Evolutionary conservation across 2,888 invertebrate genomes (phyloP).

Genomic region (Acrobasis consociella): DNA sequence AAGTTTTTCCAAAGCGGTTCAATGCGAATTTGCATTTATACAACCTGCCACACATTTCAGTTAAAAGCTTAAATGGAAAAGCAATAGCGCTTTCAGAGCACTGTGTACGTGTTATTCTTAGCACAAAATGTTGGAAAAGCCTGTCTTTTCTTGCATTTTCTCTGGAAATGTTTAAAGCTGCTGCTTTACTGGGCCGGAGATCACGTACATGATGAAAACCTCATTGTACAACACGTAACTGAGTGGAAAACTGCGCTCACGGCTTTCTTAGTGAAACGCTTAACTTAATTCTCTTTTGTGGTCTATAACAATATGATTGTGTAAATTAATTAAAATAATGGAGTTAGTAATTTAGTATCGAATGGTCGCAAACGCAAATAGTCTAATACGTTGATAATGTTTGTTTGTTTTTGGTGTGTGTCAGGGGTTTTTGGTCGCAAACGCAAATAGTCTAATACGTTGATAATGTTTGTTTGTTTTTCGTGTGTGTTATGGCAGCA

Average conservation of each 20-base stretch:
- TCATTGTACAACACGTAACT: background rate
- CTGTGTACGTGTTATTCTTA: constrained; percentile 14
- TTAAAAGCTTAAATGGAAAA: constrained; percentile 22
- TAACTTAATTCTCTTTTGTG: too few relatives aligned
- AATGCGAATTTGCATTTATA: constrained; percentile 11
- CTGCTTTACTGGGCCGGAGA: background rate
- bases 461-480: too few relatives aligned
- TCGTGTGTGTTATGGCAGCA: too few relatives aligned
- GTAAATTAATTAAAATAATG: too few relatives aligned
- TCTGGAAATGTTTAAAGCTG: constrained; percentile 6
- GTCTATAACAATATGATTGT: too few relatives aligned
- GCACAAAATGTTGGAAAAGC: constrained; percentile 4
- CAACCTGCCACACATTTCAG: constrained; percentile 13
- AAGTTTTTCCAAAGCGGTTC: constrained; percentile 1
- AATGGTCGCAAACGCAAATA: too few relatives aligned
- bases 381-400: too few relatives aligned
- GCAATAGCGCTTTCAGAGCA: constrained; percentile 18
- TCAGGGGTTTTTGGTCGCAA: too few relatives aligned
- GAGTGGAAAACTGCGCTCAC: background rate
- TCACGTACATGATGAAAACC: constrained; percentile 9
- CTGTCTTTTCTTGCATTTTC: background rate
- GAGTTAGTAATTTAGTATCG: too few relatives aligned
- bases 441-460: too few relatives aligned
- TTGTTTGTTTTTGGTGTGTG: too few relatives aligned
- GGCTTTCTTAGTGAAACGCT: background rate